Percentiles rank a stretch among this genome's conserved stretches.
Conservation (phyloP, 35 echinoderm and acorn worm genomes). For the Heliocidaris erythrogramma region DNA sequence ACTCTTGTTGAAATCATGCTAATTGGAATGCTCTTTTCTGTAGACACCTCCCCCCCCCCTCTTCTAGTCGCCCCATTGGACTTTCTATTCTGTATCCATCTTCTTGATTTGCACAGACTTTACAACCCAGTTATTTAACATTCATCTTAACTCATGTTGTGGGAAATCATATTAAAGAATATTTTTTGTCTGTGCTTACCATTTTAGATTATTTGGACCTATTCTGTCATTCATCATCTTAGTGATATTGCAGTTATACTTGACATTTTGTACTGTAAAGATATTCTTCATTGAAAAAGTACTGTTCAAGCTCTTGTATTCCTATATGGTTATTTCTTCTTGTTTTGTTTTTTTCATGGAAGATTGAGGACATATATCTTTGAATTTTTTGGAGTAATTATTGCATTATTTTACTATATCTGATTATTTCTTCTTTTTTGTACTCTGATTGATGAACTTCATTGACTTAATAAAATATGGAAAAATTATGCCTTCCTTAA, state of each 20-base stretch:
- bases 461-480: neutral
- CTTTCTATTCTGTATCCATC: neutral
- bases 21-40: neutral
- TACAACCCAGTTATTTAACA: neutral
- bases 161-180: neutral
- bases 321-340: neutral
- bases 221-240: neutral
- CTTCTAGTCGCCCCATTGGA: neutral
- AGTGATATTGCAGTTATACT: neutral
- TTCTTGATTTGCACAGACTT: neutral
- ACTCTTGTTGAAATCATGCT: neutral
- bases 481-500: neutral
- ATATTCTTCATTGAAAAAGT: neutral
- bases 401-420: neutral
- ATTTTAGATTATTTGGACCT: neutral
- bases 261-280: neutral
- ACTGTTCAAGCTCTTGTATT: neutral
- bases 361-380: neutral
- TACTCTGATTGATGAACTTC: neutral
- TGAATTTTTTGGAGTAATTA: neutral
- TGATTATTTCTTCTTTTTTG: neutral
- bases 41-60: neutral
- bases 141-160: neutral
- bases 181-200: neutral
- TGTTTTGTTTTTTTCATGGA: neutral